Base-by-base conservation (phyloP, 2,113 vertebrate species). In the Rhea americana region DNA sequence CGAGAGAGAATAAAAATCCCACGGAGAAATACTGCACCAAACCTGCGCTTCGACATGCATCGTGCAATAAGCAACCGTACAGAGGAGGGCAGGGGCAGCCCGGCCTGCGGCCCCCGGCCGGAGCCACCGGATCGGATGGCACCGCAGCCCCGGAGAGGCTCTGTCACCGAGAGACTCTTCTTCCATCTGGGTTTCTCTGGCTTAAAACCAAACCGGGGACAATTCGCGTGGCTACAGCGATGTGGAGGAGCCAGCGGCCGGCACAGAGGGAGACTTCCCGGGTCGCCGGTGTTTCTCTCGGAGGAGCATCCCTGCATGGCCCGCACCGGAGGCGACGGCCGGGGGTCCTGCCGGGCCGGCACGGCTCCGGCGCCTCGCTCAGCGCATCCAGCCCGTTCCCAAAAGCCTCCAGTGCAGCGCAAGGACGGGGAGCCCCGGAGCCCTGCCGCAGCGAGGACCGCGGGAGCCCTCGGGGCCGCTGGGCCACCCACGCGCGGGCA, bases 51-150 rank as follows among this genome's bases (percentile, higher is more conserved):
- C 87, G 58, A 89, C 89, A 88, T 30, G 96, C 94, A 82, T 95
- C 95, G 96, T 97, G 96, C 96, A 97, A 97, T 97, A 97, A 93
- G 89, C 94, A 58, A 91, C 89, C 43, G 32, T 41, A 77, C 47
- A 21, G 82, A 91, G 82, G 58, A 58, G 90, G 85, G 92, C 55
- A 32, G 39, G 84, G 89, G 81, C 17, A 8, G 35, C 58, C 11
- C 65, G 63, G 91, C 73, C 53, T 77, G 86, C 80, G 79, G 26
- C 58, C 65, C 62, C 41, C 9, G 43, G 43, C 43, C 43, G 43
- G 13, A 55, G 53, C 53, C 13, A 25, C 53, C 25, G 51, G 18
- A 25, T 11, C 50, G 24, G 53, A 28, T 13, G 25, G 24, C 53
- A 13, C 14, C 51, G 25, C 9, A 26, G 53, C 53, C 51, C 51